Conservation (phyloP, 2,888 invertebrate genomes). For the Trichacis sp. region DNA sequence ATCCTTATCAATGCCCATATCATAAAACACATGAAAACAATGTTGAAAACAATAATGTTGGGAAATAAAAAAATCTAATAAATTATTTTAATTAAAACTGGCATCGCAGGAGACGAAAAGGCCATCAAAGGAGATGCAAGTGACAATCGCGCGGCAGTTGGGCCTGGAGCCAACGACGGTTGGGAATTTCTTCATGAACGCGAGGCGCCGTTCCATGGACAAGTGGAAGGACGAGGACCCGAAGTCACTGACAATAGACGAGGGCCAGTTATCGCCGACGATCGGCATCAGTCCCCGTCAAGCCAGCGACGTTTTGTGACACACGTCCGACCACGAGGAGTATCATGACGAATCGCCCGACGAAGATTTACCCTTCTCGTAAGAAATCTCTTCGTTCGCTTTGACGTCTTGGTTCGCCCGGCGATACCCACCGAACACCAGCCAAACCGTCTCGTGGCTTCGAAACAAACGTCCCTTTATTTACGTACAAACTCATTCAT, state of each 20-base stretch:
- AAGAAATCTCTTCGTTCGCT: slow-evolving; percentile 39
- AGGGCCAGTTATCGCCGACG: slow-evolving; percentile 67
- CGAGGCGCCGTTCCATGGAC: slow-evolving; percentile 96
- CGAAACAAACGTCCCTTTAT: neutral
- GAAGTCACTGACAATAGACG: slow-evolving; percentile 70
- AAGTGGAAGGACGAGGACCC: slow-evolving; percentile 97
- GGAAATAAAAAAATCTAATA: too few relatives aligned
- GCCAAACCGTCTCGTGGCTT: too few relatives aligned
- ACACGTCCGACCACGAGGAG: slow-evolving; percentile 69
- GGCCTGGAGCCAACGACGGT: slow-evolving; percentile 98
- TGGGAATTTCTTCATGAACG: slow-evolving; percentile 99
- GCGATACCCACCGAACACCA: too few relatives aligned
- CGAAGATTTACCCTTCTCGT: slow-evolving; percentile 66
- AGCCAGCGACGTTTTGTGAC: slow-evolving; percentile 68
- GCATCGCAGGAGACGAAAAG: slow-evolving; percentile 94
- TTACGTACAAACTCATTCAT: too few relatives aligned
- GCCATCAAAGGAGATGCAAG: slow-evolving; percentile 99
- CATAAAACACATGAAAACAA: too few relatives aligned
- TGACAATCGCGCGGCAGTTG: slow-evolving; percentile 96
- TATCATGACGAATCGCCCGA: slow-evolving; percentile 68
- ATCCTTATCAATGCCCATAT: too few relatives aligned
- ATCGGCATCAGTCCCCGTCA: slow-evolving; percentile 67
- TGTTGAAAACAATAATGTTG: too few relatives aligned
- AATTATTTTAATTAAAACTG: too few relatives aligned
- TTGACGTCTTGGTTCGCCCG: too few relatives aligned